Percentiles rank a stretch among this genome's conserved stretches.
Evolutionary conservation across 2,797 vertebrate species (phyloP).

Genomic region (Muraenolepis orangiensis): DNA sequence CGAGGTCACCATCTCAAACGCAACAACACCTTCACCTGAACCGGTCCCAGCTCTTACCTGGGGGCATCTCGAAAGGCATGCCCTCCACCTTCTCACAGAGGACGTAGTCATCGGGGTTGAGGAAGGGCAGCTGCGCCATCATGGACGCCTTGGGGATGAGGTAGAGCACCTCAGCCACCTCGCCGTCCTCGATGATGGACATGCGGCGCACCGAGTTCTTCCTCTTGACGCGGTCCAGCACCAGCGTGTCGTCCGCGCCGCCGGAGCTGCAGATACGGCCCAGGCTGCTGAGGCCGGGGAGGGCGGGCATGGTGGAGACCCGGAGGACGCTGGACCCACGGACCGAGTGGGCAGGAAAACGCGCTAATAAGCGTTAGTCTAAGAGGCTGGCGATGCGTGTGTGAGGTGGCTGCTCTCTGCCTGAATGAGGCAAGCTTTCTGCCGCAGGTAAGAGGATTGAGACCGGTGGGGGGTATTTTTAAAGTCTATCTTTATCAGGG

Average conservation of each 20-base stretch:
- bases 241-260: slow-evolving; percentile 65
- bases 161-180: slow-evolving; percentile 76
- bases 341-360: not conserved
- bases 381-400: not conserved
- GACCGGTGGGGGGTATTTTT: not conserved
- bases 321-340: too few species aligned
- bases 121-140: slow-evolving; percentile 82
- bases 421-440: not conserved
- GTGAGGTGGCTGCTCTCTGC: not conserved
- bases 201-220: slow-evolving; percentile 77
- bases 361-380: too few species aligned
- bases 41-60: slow-evolving; percentile 23
- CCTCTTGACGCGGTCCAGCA: slow-evolving; percentile 73
- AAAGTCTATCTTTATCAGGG: not conserved
- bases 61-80: slow-evolving; percentile 51
- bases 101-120: slow-evolving; percentile 81
- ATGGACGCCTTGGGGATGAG: slow-evolving; percentile 81
- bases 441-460: not conserved
- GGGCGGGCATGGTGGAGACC: slow-evolving; percentile 73
- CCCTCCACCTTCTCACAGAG: slow-evolving; percentile 72
- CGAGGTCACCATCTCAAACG: not conserved
- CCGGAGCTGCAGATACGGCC: slow-evolving; percentile 80
- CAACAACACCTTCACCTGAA: too few species aligned
- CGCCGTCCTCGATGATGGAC: slow-evolving; percentile 81
- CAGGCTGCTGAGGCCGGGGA: slow-evolving; percentile 81